Conservation (phyloP, 1,140 invertebrate genomes). For the Drosophila prosaltans region DNA sequence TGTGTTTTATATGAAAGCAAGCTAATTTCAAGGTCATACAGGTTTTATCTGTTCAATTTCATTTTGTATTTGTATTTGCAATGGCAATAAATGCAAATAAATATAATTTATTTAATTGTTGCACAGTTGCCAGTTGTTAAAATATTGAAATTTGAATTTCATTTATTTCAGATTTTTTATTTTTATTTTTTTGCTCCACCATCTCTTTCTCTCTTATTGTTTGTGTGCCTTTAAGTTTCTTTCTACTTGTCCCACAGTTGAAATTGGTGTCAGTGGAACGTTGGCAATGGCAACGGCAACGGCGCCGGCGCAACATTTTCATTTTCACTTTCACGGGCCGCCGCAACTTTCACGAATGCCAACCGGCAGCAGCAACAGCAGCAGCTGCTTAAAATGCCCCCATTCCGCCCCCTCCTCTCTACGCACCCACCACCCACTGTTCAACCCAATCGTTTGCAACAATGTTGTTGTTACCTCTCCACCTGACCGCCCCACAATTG, state of each 20-base stretch:
- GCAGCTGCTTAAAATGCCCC: not conserved
- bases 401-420: not conserved
- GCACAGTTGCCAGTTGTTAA: conserved; percentile 46
- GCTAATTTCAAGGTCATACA: conserved; percentile 1
- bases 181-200: not conserved
- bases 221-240: not conserved
- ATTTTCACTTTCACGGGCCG: conserved; percentile 70
- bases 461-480: conserved; percentile 5
- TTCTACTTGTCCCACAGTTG: conserved; percentile 10
- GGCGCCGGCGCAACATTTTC: conserved; percentile 51
- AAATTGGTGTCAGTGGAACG: conserved; percentile 69
- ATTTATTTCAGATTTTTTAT: conserved; percentile 46
- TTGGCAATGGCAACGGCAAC: conserved; percentile 29
- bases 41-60: conserved; percentile 11
- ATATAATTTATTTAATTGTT: conserved; percentile 58
- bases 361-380: conserved; percentile 4
- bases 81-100: conserved; percentile 64
- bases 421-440: not conserved
- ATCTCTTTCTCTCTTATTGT: not conserved
- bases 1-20: conserved; percentile 11
- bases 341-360: conserved; percentile 57
- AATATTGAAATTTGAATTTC: conserved; percentile 35
- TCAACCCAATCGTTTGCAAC: not conserved
- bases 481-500: not conserved
- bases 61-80: conserved; percentile 20